Conservation (phyloP, 2,888 invertebrate species). For the Hanleya hanleyi region DNA sequence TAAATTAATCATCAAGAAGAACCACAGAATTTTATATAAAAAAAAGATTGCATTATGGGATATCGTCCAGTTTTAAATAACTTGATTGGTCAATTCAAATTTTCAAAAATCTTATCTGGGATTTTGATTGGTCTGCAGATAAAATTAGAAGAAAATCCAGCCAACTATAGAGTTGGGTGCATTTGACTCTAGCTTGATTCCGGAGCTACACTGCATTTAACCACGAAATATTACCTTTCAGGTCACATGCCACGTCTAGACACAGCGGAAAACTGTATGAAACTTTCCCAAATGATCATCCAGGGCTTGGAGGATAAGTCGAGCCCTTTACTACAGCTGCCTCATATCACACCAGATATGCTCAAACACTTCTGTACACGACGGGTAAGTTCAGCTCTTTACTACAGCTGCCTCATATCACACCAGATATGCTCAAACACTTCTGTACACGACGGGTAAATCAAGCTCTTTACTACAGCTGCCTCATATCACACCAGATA, state of each 20-base stretch:
- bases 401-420: conserved; percentile 94
- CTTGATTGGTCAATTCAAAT: too few species aligned
- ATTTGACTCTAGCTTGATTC: too few species aligned
- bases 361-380: conserved; percentile 72
- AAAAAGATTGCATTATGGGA: too few species aligned
- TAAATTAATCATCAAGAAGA: too few species aligned
- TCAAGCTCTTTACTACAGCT: conserved; percentile 93
- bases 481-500: conserved; percentile 93
- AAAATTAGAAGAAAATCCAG: too few species aligned
- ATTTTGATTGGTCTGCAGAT: too few species aligned
- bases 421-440: conserved; percentile 83
- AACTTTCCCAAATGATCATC: conserved; percentile 95
- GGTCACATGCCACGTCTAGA: conserved; percentile 80
- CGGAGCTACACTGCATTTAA: too few species aligned
- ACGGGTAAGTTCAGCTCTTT: conserved; percentile 88
- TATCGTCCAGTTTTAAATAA: too few species aligned
- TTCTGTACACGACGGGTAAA: conserved; percentile 80
- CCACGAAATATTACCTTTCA: conserved; percentile 45
- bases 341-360: conserved; percentile 93
- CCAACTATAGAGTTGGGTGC: too few species aligned
- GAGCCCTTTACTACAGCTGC: conserved; percentile 94
- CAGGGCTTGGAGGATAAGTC: conserved; percentile 98
- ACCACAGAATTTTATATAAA: neutral
- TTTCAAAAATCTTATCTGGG: too few species aligned
- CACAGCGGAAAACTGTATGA: conserved; percentile 98